Evolutionary conservation across 2,113 vertebrate genomes (phyloP), one percentile per base, ranked within the genome.

Genomic region (Camarhynchus parvulus): DNA sequence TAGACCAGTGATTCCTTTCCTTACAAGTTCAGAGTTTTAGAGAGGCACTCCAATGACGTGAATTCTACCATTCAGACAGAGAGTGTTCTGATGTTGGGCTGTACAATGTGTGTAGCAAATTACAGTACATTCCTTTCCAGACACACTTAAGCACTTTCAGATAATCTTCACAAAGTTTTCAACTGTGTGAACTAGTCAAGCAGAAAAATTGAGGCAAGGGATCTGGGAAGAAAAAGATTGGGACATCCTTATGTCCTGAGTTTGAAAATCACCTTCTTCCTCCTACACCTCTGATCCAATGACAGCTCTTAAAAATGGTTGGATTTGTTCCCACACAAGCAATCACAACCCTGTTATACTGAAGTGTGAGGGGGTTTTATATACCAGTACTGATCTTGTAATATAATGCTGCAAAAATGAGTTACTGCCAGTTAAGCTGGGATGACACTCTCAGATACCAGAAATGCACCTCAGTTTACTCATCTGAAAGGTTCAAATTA

Each of bases 271-370:
- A 1, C 7, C 7, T 61, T 56, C 47, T 76, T 84, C 31, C 13
- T 95, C 39, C 37, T 10, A 4, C 17, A 53, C 4, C 8, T 35
- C 20, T 84, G 53, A 52, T 37, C 31, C 56, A 89, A 55, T 0
- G 2, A 52, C 9, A 66, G 11, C 28, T 87, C 35, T 63, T 84
- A 75, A 72, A 58, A 95, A 42, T 1, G 66, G 33, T 27, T 89
- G 62, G 41, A 82, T 82, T 61, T 89, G 17, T 79, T 92, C 72
- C 37, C 55, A 91, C n/a, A 87, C 30, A 83, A 84, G 64, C 7
- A 72, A 27, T 78, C 35, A 82, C n/a, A 86, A 55, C 7, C 15
- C 49, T 70, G 14, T 10, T 61, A 44, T 35, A 53, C 12, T 35
- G 42, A 95, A 58, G 24, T 55, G 11, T 39, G 42, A 85, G 33